Evolutionary conservation across 2,888 invertebrate genomes (phyloP).

Genomic region (Synanthedon myopaeformis): DNA sequence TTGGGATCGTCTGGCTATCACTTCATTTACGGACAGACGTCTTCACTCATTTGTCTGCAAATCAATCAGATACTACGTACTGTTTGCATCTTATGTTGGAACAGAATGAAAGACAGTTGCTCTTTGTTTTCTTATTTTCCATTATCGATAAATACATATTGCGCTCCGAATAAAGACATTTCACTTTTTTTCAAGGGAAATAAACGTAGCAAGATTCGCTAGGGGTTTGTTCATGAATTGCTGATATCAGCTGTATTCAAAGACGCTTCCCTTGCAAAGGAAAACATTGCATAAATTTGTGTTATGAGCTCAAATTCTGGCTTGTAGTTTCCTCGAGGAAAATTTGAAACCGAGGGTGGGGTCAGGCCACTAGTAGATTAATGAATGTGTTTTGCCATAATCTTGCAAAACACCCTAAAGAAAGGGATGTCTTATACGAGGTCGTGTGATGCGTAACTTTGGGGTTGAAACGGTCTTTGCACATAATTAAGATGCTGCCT

Average conservation of each 20-base stretch:
- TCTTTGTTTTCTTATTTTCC: neutral
- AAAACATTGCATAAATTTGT: conserved; percentile 42
- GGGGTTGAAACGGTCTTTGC: conserved; percentile 7
- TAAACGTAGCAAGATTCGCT: conserved; percentile 6
- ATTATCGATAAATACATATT: conserved; percentile 17
- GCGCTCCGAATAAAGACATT: conserved; percentile 28
- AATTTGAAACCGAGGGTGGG: conserved; percentile 17
- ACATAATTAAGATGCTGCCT: conserved; percentile 12
- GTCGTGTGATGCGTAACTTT: conserved; percentile 2
- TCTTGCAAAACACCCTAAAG: conserved; percentile 5
- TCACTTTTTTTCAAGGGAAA: conserved; percentile 22
- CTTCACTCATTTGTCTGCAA: conserved; percentile 12
- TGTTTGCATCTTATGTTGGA: conserved; percentile 4
- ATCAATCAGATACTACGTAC: conserved; percentile 3
- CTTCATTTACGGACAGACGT: conserved; percentile 33
- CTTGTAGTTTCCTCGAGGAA: conserved; percentile 21
- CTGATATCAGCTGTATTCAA: conserved; percentile 44
- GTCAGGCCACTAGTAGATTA: conserved; percentile 21
- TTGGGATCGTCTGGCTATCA: conserved; percentile 55
- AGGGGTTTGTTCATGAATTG: conserved; percentile 43
- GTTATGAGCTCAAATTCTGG: conserved; percentile 20
- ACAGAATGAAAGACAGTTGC: too few relatives aligned
- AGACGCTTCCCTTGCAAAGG: conserved; percentile 38
- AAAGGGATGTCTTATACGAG: conserved; percentile 6
- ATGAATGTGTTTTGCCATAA: conserved; percentile 14